These are phyloP conservation scores for Pantherophis guttatus DNA, from an alignment of 2,113 vertebrate species.

Conservation along the genomic window DNA sequence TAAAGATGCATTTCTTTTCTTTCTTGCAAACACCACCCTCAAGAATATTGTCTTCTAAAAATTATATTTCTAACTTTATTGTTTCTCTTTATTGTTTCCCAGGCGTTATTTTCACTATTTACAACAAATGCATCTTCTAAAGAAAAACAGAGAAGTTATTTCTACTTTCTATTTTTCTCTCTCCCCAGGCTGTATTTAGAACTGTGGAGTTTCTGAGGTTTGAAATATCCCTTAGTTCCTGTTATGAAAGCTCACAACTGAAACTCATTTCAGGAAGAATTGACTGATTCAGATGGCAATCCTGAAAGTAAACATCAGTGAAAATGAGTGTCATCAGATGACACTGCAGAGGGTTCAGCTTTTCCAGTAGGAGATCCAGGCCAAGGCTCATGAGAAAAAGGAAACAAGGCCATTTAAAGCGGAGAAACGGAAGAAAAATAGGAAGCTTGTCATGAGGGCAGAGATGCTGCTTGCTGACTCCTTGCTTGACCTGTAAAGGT, in stretches of 20 bases:
- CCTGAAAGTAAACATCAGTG: background rate
- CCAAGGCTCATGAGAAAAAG: conserved; percentile 15
- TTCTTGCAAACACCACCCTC: background rate
- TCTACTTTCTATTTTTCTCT: background rate
- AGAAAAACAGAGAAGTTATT: background rate
- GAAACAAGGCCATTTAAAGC: background rate
- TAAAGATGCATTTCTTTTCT: background rate
- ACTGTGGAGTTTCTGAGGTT: background rate
- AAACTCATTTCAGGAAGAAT: background rate
- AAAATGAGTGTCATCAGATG: background rate
- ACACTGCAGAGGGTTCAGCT: background rate
- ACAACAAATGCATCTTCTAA: background rate
- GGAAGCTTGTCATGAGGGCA: background rate
- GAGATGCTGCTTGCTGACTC: background rate
- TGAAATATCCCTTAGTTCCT: background rate
- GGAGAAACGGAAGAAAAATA: background rate
- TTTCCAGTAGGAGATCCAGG: background rate
- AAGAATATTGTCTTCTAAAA: background rate
- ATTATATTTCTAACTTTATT: background rate
- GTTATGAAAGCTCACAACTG: background rate
- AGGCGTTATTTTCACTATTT: background rate
- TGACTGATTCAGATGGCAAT: background rate
- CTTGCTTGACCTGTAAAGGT: background rate
- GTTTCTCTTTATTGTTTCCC: background rate
- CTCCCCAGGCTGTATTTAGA: background rate